A percentile compares a stretch with the other conserved stretches of the same genome.
Conservation (phyloP, 2,888 invertebrate genomes). For the Altica lythri region DNA sequence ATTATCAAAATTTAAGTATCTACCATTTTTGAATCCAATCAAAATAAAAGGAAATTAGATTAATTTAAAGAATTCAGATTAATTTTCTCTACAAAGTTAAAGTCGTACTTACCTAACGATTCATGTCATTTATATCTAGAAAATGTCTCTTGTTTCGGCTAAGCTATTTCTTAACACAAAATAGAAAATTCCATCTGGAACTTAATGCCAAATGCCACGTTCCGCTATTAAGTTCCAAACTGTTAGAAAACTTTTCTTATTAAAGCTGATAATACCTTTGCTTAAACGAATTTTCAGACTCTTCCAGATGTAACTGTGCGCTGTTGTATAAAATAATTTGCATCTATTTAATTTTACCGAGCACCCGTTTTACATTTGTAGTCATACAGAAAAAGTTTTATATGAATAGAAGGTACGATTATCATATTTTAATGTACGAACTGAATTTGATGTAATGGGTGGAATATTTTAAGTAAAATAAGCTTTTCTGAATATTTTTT, state of each 20-base stretch:
- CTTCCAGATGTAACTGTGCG: conserved; percentile 17
- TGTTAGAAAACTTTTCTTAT: conserved; percentile 19
- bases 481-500: too few species aligned
- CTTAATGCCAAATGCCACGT: conserved; percentile 13
- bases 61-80: not conserved
- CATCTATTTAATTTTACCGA: conserved; percentile 12
- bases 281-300: conserved; percentile 19
- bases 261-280: conserved; percentile 20
- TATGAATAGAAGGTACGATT: not conserved
- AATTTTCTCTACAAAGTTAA: conserved; percentile 2
- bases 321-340: conserved; percentile 18
- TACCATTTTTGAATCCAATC: too few species aligned
- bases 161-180: conserved; percentile 6
- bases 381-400: not conserved
- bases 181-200: conserved; percentile 16
- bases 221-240: conserved; percentile 18
- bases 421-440: conserved; percentile 12
- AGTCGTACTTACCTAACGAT: conserved; percentile 3
- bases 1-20: too few species aligned
- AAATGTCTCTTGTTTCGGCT: conserved; percentile 3
- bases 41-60: too few species aligned
- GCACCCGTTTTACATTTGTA: conserved; percentile 1
- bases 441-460: too few species aligned
- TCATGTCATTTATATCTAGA: conserved; percentile 2
- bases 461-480: too few species aligned